Evolutionary conservation across 2,888 invertebrate genomes (phyloP), one percentile per base, ranked within the genome.

Genomic region (Caenorhabditis angaria): DNA sequence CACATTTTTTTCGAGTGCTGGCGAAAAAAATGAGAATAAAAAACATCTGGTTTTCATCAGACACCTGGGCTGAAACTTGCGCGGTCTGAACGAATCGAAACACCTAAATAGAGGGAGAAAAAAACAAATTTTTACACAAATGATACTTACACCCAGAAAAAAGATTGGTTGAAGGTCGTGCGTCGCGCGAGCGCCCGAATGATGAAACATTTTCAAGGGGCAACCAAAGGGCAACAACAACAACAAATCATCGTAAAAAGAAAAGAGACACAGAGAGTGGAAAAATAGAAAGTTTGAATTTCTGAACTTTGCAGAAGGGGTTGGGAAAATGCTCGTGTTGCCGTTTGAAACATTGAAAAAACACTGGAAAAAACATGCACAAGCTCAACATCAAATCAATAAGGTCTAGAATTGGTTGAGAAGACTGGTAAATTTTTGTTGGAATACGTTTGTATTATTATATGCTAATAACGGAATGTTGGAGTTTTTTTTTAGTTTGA

Each of bases 121-220:
- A 41, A 41, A 41, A 41, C 41, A 41, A 41, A 41, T 41, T 41
- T 41, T 41, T 41, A 41, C 41, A 41, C 41, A 41, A 41, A 41
- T 18, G 41, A 41, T 41, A 41, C 41, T 41, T 18, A 41, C 18
- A 14, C 14, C 14, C 41, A 12, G 18, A 41, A 41, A 41, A 41
- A 41, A 41, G 41, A 41, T 12, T 18, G 41, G 41, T 41, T 41
- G 41, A 41, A 41, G 41, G 41, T 41, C 41, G 41, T 41, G 41
- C n/a, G n/a, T n/a, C n/a, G n/a, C 41, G 41, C 41, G 41, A 12
- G 41, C 41, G 32, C 41, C 41, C 41, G n/a, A n/a, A n/a, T n/a
- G n/a, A n/a, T n/a, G n/a, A 41, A 41, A 41, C 41, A 41, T 41
- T 12, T 41, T 41, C 41, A 18, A 41, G 41, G 41, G 41, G 41